phyloP scores from a whole-genome alignment of 2,113 vertebrate genomes.

The Neopipo cinnamomea region DNA sequence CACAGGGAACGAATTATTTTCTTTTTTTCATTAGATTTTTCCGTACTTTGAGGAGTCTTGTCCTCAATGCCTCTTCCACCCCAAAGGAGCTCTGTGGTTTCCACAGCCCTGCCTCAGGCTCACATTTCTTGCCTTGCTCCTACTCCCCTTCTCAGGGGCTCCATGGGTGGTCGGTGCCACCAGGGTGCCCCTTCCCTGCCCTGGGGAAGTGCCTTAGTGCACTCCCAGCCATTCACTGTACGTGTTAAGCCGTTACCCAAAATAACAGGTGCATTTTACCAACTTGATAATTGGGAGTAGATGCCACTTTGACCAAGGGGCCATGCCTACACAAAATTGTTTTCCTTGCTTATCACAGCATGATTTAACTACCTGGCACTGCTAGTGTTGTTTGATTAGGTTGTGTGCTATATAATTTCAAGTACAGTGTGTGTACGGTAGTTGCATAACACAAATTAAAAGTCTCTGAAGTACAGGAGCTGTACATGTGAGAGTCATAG shows the following conservation, averaged over 20 bases:
- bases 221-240: background rate
- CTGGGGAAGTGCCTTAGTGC: background rate
- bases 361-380: background rate
- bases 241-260: background rate
- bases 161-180: background rate
- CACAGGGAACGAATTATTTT: background rate
- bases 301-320: background rate
- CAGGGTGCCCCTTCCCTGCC: background rate
- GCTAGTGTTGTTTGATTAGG: slow-evolving; percentile 5
- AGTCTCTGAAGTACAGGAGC: background rate
- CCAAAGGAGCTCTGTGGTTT: rapidly evolving
- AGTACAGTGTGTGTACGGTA: background rate
- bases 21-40: background rate
- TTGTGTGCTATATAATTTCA: slow-evolving; percentile 18
- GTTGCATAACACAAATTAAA: slow-evolving; percentile 22
- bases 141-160: background rate
- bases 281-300: background rate
- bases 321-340: background rate
- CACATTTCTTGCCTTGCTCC: background rate
- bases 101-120: background rate
- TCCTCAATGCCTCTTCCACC: background rate
- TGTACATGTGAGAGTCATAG: background rate
- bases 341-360: slow-evolving; percentile 14
- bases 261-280: background rate
- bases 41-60: background rate